Conservation (phyloP, 2,797 vertebrate species). For the Brachyalestes nurse region DNA sequence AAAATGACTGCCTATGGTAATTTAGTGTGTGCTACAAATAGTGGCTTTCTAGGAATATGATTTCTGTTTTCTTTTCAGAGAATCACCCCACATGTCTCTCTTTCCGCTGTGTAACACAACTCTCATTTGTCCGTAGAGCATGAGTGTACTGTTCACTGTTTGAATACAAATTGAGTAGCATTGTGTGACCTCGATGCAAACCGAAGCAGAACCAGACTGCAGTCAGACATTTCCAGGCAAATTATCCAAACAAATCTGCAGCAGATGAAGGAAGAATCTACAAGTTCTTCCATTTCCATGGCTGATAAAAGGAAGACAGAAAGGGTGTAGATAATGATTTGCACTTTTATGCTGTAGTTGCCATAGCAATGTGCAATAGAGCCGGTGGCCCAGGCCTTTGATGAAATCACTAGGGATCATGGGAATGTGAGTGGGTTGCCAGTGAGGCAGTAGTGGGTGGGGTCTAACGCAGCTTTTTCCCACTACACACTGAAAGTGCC, state of each 20-base stretch:
- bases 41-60: not conserved
- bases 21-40: no score
- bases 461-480: slow-evolving; percentile 10
- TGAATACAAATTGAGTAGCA: slow-evolving; percentile 14
- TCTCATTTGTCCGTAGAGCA: not conserved
- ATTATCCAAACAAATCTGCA: not conserved
- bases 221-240: not conserved
- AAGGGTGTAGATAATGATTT: slow-evolving; percentile 36
- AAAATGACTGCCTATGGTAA: no score
- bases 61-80: not conserved
- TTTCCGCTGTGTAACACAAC: not conserved
- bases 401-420: slow-evolving; percentile 51
- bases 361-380: slow-evolving; percentile 65
- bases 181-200: not conserved
- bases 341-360: slow-evolving; percentile 64
- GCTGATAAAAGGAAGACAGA: slow-evolving; percentile 52
- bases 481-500: slow-evolving; percentile 38
- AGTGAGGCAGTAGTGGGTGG: not conserved
- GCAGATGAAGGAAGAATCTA: not conserved
- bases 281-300: slow-evolving; percentile 66
- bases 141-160: not conserved
- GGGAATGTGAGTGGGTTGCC: slow-evolving; percentile 51
- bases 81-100: not conserved
- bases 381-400: slow-evolving; percentile 50
- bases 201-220: not conserved